A percentile compares a stretch with the other conserved stretches of the same genome.
phyloP scores from a whole-genome alignment of 2,797 vertebrate genomes.

The Notolabrus celidotus region DNA sequence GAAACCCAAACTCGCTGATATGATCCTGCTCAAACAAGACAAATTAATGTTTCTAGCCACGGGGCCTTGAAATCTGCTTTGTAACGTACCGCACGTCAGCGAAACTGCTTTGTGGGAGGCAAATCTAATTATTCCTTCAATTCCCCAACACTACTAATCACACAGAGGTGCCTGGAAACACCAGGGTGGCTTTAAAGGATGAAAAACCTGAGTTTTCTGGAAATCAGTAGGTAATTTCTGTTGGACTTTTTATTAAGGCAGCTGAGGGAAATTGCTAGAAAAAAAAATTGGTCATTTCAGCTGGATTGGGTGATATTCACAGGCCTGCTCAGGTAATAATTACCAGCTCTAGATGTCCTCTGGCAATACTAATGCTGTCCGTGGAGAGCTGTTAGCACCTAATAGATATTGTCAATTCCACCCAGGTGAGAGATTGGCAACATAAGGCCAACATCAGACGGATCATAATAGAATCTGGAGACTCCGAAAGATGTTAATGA shows the following conservation, averaged over 20 bases:
- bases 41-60: constrained; percentile 22
- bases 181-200: constrained; percentile 27
- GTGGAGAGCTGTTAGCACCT: constrained; percentile 67
- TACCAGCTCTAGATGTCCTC: constrained; percentile 64
- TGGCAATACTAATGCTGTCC: constrained; percentile 63
- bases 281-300: constrained; percentile 43
- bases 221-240: constrained; percentile 51
- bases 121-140: constrained; percentile 58
- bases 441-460: constrained; percentile 49
- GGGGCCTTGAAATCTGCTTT: constrained; percentile 18
- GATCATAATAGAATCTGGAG: constrained; percentile 43
- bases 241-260: constrained; percentile 38
- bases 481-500: constrained; percentile 27
- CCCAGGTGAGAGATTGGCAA: constrained; percentile 59
- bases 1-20: constrained; percentile 10
- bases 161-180: constrained; percentile 38
- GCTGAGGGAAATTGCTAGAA: constrained; percentile 55
- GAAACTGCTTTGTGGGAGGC: constrained; percentile 33
- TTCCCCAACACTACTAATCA: constrained; percentile 38
- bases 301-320: constrained; percentile 54
- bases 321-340: constrained; percentile 67
- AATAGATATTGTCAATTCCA: constrained; percentile 69
- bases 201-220: constrained; percentile 42
- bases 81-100: constrained; percentile 36
- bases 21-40: constrained; percentile 27